phyloP scores from a whole-genome alignment of 2,888 invertebrate genomes.

The Brenthis ino region DNA sequence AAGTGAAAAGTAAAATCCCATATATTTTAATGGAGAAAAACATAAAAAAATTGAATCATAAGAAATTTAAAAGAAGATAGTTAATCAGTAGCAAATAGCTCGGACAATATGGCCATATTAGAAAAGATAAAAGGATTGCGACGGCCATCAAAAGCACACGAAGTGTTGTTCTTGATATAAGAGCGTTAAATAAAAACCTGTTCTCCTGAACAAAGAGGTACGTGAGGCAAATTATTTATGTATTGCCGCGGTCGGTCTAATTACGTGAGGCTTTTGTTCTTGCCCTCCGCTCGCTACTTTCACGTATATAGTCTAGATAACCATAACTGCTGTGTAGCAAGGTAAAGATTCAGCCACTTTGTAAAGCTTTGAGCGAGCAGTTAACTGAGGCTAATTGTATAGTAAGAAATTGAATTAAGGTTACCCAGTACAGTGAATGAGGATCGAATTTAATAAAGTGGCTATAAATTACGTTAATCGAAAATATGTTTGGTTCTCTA shows the following conservation, averaged over 20 bases:
- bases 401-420: slow-evolving; percentile 33
- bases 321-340: slow-evolving; percentile 62
- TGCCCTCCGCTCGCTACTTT: slow-evolving; percentile 59
- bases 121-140: slow-evolving; percentile 62
- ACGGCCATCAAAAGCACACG: slow-evolving; percentile 69
- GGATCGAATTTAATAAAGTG: slow-evolving; percentile 7
- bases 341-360: slow-evolving; percentile 55
- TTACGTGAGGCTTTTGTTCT: slow-evolving; percentile 80
- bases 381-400: slow-evolving; percentile 35
- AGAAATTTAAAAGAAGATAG: not conserved
- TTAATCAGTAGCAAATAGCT: slow-evolving; percentile 30
- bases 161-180: slow-evolving; percentile 76
- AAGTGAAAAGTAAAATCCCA: too few relatives aligned
- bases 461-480: too few relatives aligned
- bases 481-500: too few relatives aligned
- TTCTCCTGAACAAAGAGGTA: slow-evolving; percentile 74
- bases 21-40: too few relatives aligned
- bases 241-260: slow-evolving; percentile 79
- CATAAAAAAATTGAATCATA: not conserved
- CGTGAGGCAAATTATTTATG: slow-evolving; percentile 82
- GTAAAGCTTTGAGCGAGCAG: slow-evolving; percentile 46
- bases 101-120: slow-evolving; percentile 28
- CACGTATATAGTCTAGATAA: slow-evolving; percentile 60
- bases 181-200: slow-evolving; percentile 78
- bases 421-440: slow-evolving; percentile 14